A percentile compares a stretch with the other conserved stretches of the same genome.
Evolutionary conservation across 2,888 invertebrate genomes (phyloP).

Genomic region (Mythimna pallens): DNA sequence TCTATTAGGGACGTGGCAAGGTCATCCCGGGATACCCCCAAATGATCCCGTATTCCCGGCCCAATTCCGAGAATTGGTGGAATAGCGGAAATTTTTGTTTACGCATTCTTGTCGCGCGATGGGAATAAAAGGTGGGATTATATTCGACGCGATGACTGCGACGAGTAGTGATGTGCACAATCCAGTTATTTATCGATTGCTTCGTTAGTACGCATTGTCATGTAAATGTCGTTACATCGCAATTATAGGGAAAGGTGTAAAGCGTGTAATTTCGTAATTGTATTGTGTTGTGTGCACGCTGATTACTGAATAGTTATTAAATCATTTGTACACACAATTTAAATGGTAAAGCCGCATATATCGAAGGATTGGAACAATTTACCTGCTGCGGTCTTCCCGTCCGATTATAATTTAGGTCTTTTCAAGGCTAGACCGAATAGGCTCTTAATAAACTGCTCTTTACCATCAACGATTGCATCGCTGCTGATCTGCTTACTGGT

Average conservation of each 20-base stretch:
- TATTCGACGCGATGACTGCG: conserved; percentile 64
- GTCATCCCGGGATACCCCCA: conserved; percentile 61
- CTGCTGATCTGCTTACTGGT: too few relatives aligned
- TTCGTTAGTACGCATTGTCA: conserved; percentile 37
- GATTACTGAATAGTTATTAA: conserved; percentile 12
- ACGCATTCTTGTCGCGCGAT: conserved; percentile 73
- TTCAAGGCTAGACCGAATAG: too few relatives aligned
- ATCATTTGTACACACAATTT: neutral
- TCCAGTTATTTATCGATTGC: conserved; percentile 51
- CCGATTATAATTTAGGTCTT: too few relatives aligned
- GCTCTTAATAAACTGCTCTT: too few relatives aligned
- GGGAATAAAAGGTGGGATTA: conserved; percentile 76
- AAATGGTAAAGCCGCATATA: neutral
- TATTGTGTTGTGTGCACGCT: conserved; percentile 5
- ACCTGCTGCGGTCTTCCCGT: too few relatives aligned
- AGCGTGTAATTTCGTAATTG: conserved; percentile 18
- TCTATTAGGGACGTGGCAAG: conserved; percentile 72
- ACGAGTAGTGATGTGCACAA: conserved; percentile 54
- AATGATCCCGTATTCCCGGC: conserved; percentile 51
- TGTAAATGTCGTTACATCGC: conserved; percentile 25
- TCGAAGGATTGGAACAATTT: too few relatives aligned
- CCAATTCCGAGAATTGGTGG: conserved; percentile 64
- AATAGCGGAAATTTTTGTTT: conserved; percentile 79
- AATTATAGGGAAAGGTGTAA: conserved; percentile 18
- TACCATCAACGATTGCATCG: too few relatives aligned